Conservation (phyloP, 2,888 invertebrate genomes). For the Lamproptera curius region DNA sequence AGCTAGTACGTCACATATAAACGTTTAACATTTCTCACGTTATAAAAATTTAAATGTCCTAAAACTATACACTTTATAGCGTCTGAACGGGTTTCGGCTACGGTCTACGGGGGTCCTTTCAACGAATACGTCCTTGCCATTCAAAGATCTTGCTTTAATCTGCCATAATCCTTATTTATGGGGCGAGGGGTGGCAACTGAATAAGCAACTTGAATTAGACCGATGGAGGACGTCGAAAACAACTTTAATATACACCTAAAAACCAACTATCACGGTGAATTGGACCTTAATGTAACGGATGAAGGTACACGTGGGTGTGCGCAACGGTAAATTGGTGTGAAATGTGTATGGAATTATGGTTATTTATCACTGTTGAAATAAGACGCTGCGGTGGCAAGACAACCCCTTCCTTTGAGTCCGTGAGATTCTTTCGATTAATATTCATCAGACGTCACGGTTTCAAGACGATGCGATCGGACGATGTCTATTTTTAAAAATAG, state of each 20-base stretch:
- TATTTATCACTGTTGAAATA: slow-evolving; percentile 45
- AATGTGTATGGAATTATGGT: slow-evolving; percentile 21
- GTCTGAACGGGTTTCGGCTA: slow-evolving; percentile 9
- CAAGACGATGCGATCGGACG: slow-evolving; percentile 4
- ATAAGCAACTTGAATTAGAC: slow-evolving; percentile 54
- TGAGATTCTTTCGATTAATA: slow-evolving; percentile 40
- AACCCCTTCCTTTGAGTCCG: slow-evolving; percentile 34
- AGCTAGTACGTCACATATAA: too few relatives aligned
- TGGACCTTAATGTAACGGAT: slow-evolving; percentile 4
- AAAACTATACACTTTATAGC: not conserved
- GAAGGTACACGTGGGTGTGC: slow-evolving; percentile 8
- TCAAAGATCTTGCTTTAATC: slow-evolving; percentile 42
- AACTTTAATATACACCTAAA: not conserved
- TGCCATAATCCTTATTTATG: slow-evolving; percentile 56
- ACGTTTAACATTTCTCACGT: not conserved
- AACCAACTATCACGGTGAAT: slow-evolving; percentile 4
- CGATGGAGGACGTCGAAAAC: slow-evolving; percentile 34
- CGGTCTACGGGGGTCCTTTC: slow-evolving; percentile 1
- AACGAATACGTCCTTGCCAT: slow-evolving; percentile 16
- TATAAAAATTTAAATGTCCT: too few relatives aligned
- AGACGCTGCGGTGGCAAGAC: slow-evolving; percentile 35
- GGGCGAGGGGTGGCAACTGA: slow-evolving; percentile 49
- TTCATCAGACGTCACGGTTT: slow-evolving; percentile 21
- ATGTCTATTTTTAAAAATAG: not conserved
- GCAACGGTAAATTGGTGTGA: not conserved